Evolutionary conservation across 2,113 vertebrate species (phyloP).

Genomic region (Pterocles orientalis): DNA sequence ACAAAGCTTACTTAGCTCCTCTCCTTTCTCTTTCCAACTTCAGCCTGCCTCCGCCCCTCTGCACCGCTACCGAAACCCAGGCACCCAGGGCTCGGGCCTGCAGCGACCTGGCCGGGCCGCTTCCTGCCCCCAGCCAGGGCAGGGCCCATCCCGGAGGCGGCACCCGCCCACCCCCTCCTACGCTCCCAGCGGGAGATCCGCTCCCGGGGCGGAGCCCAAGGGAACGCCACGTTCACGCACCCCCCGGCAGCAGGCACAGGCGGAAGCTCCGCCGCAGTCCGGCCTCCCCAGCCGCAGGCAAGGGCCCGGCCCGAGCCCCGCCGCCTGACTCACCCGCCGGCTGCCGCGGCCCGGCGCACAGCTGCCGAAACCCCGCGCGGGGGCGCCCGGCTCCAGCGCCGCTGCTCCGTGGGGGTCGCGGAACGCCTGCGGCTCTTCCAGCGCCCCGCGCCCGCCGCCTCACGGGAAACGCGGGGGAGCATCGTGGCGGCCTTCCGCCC

Average conservation of each 20-base stretch:
- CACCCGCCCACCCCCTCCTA: background rate
- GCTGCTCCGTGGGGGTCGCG: background rate
- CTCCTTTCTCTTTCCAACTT: background rate
- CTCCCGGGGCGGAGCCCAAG: too few relatives aligned
- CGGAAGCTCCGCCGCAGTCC: background rate
- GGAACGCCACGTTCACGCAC: accelerated
- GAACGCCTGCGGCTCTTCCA: too few relatives aligned
- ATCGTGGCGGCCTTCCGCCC: too few relatives aligned
- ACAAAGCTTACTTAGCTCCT: background rate
- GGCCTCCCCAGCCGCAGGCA: background rate
- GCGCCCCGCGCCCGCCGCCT: too few relatives aligned
- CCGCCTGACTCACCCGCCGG: background rate
- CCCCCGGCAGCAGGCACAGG: too few relatives aligned
- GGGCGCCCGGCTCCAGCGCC: too few relatives aligned
- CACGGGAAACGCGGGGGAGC: background rate
- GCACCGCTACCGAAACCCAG: accelerated
- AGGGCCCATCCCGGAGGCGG: background rate
- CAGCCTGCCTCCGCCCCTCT: background rate
- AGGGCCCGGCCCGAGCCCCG: background rate
- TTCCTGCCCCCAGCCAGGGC: too few relatives aligned
- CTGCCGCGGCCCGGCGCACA: too few relatives aligned
- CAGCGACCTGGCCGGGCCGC: too few relatives aligned
- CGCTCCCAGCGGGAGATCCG: background rate
- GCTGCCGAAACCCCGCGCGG: background rate
- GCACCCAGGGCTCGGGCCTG: background rate